Evolutionary conservation across 2,888 invertebrate genomes (phyloP).

Genomic region (Pachydiplax longipennis): DNA sequence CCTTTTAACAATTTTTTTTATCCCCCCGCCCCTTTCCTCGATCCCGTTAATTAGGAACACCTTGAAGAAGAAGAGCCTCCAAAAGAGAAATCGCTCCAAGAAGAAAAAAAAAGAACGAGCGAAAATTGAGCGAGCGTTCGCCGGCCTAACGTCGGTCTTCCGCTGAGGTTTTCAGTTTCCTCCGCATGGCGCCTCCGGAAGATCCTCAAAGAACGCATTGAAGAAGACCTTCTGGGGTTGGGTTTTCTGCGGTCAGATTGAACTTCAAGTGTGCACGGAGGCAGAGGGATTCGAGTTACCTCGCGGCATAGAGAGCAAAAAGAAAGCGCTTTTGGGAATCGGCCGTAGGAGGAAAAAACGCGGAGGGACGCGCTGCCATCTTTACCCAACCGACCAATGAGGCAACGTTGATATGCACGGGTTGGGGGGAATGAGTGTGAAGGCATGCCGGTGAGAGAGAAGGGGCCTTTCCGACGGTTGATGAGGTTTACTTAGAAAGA

Average conservation of each 20-base stretch:
- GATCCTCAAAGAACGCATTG: constrained; percentile 6
- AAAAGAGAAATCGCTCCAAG: not conserved
- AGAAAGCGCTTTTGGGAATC: constrained; percentile 22
- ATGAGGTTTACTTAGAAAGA: not conserved
- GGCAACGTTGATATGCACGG: not conserved
- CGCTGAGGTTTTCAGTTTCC: constrained; percentile 8
- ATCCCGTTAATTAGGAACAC: not conserved
- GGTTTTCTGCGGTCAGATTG: constrained; percentile 20
- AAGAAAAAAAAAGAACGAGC: not conserved
- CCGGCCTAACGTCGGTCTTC: not conserved
- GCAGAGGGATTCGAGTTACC: constrained; percentile 2
- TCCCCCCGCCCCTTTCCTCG: no score
- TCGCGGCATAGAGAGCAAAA: not conserved
- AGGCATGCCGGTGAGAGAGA: not conserved
- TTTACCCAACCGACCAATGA: constrained; percentile 20
- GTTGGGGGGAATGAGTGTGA: not conserved
- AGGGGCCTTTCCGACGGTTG: not conserved
- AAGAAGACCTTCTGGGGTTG: constrained; percentile 22
- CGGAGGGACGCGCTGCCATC: not conserved
- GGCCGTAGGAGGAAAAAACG: not conserved
- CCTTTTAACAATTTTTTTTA: not conserved
- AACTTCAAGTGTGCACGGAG: not conserved
- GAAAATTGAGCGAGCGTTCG: not conserved
- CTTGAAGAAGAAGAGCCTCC: not conserved
- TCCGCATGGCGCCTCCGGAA: not conserved